These are phyloP conservation scores for Tetheella fluctuosa DNA, from an alignment of 2,888 invertebrate genomes.

Conservation along the genomic window DNA sequence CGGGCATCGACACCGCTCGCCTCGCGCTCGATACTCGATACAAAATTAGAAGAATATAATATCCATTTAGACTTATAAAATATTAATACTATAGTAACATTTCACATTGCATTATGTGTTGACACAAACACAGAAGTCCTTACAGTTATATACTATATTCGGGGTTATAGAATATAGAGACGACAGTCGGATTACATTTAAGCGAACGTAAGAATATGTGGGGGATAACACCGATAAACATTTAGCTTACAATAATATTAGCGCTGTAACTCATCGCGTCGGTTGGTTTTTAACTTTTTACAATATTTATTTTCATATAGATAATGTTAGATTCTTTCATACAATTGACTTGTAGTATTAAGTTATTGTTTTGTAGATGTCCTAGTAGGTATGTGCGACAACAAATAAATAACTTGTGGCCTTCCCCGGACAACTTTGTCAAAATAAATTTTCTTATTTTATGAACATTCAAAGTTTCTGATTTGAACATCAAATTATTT, in stretches of 20 bases:
- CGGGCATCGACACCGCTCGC: conserved; percentile 23
- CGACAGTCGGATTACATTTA: conserved; percentile 31
- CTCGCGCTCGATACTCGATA: conserved; percentile 62
- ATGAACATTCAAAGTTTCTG: conserved; percentile 9
- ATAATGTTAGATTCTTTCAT: conserved; percentile 46
- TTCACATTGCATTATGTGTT: conserved; percentile 56
- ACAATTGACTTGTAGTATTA: conserved; percentile 75
- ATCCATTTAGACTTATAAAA: conserved; percentile 81
- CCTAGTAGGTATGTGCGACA: conserved; percentile 27
- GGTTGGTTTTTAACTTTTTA: conserved; percentile 15
- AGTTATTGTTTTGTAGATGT: conserved; percentile 39
- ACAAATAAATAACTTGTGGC: conserved; percentile 31
- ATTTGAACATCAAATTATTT: conserved; percentile 10
- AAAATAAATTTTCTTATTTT: conserved; percentile 19
- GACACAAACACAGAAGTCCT: conserved; percentile 73
- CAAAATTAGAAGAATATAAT: conserved; percentile 84
- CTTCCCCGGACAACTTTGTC: conserved; percentile 21
- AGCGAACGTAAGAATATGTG: conserved; percentile 19
- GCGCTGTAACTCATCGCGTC: conserved; percentile 32
- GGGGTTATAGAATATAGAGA: conserved; percentile 42
- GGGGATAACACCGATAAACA: conserved; percentile 12
- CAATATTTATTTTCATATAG: conserved; percentile 24
- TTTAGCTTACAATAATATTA: conserved; percentile 16
- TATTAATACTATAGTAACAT: conserved; percentile 75
- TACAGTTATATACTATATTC: conserved; percentile 59